Conservation (phyloP, 1,140 invertebrate genomes). For the Tetragonula clypearis region DNA sequence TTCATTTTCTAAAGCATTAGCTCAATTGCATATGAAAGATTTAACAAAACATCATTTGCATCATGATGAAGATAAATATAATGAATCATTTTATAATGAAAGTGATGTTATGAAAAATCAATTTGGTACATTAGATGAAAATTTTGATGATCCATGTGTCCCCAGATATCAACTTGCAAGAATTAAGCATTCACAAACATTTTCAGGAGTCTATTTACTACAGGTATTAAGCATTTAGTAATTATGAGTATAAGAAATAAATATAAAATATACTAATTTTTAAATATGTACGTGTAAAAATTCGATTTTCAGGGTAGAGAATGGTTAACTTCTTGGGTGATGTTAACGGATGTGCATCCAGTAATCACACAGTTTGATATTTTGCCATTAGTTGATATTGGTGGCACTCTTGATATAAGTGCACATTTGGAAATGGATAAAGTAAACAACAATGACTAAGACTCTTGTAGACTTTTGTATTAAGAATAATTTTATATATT, state of each 20-base stretch:
- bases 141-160: constrained; percentile 74
- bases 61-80: constrained; percentile 44
- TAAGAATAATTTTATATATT: background rate
- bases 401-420: constrained; percentile 82
- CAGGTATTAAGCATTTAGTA: constrained; percentile 69
- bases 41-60: constrained; percentile 37
- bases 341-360: constrained; percentile 77
- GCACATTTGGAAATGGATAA: constrained; percentile 77
- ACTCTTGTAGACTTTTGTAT: background rate
- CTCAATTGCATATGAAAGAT: constrained; percentile 48
- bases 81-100: constrained; percentile 30
- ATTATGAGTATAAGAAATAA: background rate
- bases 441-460: constrained; percentile 54
- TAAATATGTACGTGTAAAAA: background rate
- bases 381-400: constrained; percentile 82
- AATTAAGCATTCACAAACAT: constrained; percentile 81
- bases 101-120: constrained; percentile 18
- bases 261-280: background rate
- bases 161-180: constrained; percentile 81
- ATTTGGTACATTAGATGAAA: constrained; percentile 39
- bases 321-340: constrained; percentile 81
- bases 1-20: constrained; percentile 53
- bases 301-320: constrained; percentile 78
- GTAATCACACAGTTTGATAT: constrained; percentile 81
- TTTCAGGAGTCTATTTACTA: constrained; percentile 82